Percentiles rank a stretch among this genome's conserved stretches.
phyloP scores from a whole-genome alignment of 2,888 invertebrate species.

The Nomada fabriciana region DNA sequence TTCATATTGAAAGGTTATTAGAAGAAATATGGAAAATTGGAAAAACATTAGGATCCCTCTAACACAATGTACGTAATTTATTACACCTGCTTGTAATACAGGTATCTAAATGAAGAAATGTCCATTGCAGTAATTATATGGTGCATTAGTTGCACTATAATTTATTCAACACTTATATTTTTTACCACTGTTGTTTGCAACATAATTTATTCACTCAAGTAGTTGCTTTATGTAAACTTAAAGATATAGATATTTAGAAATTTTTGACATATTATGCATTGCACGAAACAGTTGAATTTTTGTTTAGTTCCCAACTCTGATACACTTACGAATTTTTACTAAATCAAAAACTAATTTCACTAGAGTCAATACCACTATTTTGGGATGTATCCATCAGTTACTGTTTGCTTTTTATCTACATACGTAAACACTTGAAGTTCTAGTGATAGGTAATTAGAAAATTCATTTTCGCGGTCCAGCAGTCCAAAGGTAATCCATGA shows the following conservation, averaged over 20 bases:
- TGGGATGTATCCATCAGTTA: slow-evolving; percentile 19
- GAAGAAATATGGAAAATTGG: no score
- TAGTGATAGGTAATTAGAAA: slow-evolving; percentile 5
- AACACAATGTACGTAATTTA: no score
- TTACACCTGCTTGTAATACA: no score
- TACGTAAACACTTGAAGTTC: background rate
- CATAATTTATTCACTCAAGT: no score
- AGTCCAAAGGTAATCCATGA: background rate
- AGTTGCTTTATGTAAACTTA: no score
- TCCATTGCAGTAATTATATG: no score
- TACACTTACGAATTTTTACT: slow-evolving; percentile 5
- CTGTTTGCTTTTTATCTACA: background rate
- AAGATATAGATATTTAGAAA: no score
- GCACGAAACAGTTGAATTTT: background rate
- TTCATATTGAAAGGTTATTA: background rate
- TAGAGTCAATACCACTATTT: background rate
- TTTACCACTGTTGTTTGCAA: no score
- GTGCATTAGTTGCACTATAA: no score
- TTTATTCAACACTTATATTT: no score
- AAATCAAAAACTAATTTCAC: slow-evolving; percentile 7
- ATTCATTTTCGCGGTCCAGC: slow-evolving; percentile 16
- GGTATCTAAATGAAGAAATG: no score
- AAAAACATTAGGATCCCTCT: no score
- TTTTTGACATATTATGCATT: background rate
- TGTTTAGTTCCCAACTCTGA: background rate